These are phyloP conservation scores for Lophura nycthemera DNA, from an alignment of 2,113 vertebrate genomes.

Conservation along the genomic window DNA sequence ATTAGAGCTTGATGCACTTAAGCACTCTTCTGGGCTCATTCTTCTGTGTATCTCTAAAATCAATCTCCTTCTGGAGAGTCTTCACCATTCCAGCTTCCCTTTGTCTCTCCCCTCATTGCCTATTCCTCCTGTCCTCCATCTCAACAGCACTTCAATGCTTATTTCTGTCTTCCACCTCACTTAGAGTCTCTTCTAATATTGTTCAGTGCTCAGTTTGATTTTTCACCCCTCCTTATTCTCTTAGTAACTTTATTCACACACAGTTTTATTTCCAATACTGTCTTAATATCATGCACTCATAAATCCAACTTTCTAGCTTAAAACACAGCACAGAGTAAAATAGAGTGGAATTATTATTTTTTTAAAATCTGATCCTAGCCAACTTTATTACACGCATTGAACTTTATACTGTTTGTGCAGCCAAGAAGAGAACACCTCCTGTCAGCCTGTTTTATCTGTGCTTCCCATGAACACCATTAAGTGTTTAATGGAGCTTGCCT, in stretches of 20 bases:
- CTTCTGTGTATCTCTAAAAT: neutral
- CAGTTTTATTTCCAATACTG: neutral
- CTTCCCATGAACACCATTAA: neutral
- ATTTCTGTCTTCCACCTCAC: neutral
- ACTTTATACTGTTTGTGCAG: neutral
- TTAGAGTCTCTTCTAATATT: neutral
- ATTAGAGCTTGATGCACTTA: neutral
- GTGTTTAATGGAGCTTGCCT: conserved; percentile 30
- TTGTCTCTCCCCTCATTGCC: neutral
- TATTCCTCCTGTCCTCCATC: neutral
- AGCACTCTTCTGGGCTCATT: neutral
- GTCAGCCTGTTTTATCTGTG: neutral
- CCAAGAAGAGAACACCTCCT: neutral
- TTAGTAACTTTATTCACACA: neutral
- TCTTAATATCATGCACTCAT: neutral
- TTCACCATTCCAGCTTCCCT: neutral
- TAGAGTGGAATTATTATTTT: neutral
- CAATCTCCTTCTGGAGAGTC: neutral
- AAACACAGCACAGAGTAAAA: neutral
- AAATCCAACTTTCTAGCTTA: neutral
- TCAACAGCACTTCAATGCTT: neutral
- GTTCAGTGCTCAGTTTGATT: neutral
- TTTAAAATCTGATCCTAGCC: neutral
- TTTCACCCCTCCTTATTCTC: neutral
- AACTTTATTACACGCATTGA: neutral